Conservation (phyloP, 64 coral and sea anemone genomes). For the Orbicella faveolata region DNA sequence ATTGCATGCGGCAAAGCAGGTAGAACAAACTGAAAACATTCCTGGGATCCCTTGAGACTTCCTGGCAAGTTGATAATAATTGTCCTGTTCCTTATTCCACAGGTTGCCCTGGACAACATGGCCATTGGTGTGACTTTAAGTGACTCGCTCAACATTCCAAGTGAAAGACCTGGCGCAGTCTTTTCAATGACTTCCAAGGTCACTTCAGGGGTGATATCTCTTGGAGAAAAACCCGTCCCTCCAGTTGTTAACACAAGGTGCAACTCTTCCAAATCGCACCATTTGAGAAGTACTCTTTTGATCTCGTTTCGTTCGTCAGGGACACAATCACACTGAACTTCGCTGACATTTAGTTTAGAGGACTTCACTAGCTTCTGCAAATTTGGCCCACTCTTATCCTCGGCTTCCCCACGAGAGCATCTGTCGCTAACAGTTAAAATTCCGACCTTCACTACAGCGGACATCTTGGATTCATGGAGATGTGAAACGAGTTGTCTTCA, state of each 20-base stretch:
- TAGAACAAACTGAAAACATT: conserved; percentile 90
- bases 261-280: conserved; percentile 81
- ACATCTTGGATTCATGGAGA: neutral
- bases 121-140: conserved; percentile 94
- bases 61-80: conserved; percentile 94
- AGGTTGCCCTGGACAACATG: conserved; percentile 86
- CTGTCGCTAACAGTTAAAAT: conserved; percentile 88
- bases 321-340: conserved; percentile 51
- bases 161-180: conserved; percentile 72
- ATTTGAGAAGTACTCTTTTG: conserved; percentile 61
- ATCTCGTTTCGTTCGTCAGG: conserved; percentile 55
- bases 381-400: conserved; percentile 95
- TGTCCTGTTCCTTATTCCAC: conserved; percentile 87
- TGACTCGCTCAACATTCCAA: conserved; percentile 76
- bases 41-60: conserved; percentile 95
- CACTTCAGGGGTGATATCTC: conserved; percentile 97
- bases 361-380: conserved; percentile 59
- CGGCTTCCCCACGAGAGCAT: conserved; percentile 74
- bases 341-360: conserved; percentile 28
- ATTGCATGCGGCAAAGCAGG: conserved; percentile 87
- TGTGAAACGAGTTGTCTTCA: too few species aligned
- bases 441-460: neutral
- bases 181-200: conserved; percentile 79
- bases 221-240: conserved; percentile 95
- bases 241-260: conserved; percentile 83